phyloP scores from a whole-genome alignment of 2,797 vertebrate species.

The Sebastes aleutianus region DNA sequence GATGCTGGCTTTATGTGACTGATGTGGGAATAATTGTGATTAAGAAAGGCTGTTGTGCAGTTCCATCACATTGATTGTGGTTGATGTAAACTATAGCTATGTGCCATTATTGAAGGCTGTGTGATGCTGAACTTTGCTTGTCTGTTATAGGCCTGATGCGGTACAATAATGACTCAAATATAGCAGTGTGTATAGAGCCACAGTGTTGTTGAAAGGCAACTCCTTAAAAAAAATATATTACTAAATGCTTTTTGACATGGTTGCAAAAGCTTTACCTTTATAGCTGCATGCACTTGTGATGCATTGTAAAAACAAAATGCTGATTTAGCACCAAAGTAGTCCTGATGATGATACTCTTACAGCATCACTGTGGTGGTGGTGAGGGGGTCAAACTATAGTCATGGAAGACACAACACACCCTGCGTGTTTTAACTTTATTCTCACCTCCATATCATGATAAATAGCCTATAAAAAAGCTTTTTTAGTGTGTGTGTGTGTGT shows the following conservation, averaged over 20 bases:
- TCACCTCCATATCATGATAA: not conserved
- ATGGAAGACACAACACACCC: not conserved
- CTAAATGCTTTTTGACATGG: not conserved
- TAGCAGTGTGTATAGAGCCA: not conserved
- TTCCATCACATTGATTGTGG: not conserved
- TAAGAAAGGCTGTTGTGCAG: not conserved
- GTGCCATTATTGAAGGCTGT: not conserved
- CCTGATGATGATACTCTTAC: not conserved
- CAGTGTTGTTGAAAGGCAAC: not conserved
- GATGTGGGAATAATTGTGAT: no score
- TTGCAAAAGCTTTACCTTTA: not conserved
- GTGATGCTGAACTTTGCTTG: slow-evolving; percentile 25
- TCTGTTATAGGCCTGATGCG: not conserved
- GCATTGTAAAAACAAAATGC: slow-evolving; percentile 2
- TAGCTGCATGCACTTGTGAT: not conserved
- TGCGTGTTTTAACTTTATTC: not conserved
- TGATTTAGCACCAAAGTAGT: not conserved
- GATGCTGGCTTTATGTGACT: slow-evolving; percentile 10
- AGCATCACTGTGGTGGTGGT: not conserved
- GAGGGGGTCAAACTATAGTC: not conserved
- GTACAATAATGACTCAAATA: not conserved
- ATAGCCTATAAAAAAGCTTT: not conserved
- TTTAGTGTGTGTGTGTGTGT: not conserved
- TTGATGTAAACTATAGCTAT: not conserved
- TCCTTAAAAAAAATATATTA: no score